Evolutionary conservation across 2,888 invertebrate genomes (phyloP).

Genomic region (Cheilosia grossa): DNA sequence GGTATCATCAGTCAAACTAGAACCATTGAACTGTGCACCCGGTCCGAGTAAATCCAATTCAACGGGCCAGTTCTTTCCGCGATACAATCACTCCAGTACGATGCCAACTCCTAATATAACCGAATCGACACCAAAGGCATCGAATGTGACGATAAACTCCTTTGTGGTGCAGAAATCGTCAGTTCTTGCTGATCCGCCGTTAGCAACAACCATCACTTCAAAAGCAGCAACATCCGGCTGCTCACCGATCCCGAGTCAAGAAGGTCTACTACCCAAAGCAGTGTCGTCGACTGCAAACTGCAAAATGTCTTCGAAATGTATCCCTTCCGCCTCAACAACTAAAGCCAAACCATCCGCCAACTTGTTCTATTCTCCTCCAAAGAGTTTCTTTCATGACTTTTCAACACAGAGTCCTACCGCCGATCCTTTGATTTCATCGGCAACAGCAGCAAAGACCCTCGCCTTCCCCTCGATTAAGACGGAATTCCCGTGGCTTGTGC

Average conservation of each 20-base stretch:
- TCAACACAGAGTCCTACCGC: conserved; percentile 26
- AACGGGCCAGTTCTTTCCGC: conserved; percentile 31
- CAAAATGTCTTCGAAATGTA: background rate
- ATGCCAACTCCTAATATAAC: background rate
- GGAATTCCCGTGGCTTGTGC: conserved; percentile 52
- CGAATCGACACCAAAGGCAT: background rate
- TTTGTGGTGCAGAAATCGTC: background rate
- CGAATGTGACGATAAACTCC: background rate
- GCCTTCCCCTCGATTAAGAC: conserved; percentile 48
- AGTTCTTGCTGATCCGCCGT: background rate
- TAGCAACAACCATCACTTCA: conserved; percentile 15
- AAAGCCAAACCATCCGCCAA: conserved; percentile 8
- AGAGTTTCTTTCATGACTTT: conserved; percentile 54
- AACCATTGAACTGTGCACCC: background rate
- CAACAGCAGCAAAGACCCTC: conserved; percentile 25
- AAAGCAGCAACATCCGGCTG: conserved; percentile 19
- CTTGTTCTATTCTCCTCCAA: conserved; percentile 52
- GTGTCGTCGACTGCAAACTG: background rate
- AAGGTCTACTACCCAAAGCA: background rate
- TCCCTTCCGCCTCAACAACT: background rate
- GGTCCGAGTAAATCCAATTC: background rate
- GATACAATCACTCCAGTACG: conserved; percentile 28
- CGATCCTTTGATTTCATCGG: conserved; percentile 46
- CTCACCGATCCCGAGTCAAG: conserved; percentile 1
- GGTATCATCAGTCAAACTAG: conserved; percentile 4